A percentile compares a stretch with the other conserved stretches of the same genome.
These are phyloP conservation scores for Apis laboriosa DNA, from an alignment of 1,140 invertebrate species.

Conservation along the genomic window DNA sequence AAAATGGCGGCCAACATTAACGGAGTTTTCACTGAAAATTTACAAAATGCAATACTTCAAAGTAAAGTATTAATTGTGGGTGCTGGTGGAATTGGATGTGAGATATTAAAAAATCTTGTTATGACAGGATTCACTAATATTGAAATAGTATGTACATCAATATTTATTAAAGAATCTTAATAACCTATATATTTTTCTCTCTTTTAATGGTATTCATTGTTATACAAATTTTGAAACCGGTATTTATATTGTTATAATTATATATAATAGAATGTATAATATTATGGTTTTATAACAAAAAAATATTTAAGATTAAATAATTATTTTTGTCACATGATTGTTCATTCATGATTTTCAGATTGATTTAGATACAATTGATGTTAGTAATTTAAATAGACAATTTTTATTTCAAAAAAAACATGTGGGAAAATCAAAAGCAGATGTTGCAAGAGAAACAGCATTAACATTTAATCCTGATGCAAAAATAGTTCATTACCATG, in stretches of 20 bases:
- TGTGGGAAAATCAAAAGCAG: constrained; percentile 97
- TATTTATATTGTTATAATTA: not conserved
- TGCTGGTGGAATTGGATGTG: constrained; percentile 99
- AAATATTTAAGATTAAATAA: not conserved
- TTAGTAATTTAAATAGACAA: constrained; percentile 99
- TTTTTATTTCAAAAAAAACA: constrained; percentile 99
- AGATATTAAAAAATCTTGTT: constrained; percentile 98
- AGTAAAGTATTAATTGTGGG: constrained; percentile 95
- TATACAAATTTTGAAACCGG: not conserved
- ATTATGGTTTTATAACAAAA: not conserved
- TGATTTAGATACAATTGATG: constrained; percentile 99
- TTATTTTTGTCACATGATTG: not conserved
- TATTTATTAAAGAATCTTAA: constrained; percentile 34
- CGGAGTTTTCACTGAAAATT: constrained; percentile 84
- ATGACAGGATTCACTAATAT: constrained; percentile 96
- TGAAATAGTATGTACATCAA: constrained; percentile 90
- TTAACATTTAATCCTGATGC: constrained; percentile 94
- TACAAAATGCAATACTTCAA: constrained; percentile 78
- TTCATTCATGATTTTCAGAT: constrained; percentile 87
- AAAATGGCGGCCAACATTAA: constrained; percentile 85
- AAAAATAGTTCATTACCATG: constrained; percentile 94
- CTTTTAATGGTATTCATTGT: not conserved
- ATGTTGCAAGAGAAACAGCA: constrained; percentile 93
- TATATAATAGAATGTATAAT: not conserved
- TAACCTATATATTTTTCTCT: constrained; percentile 35